These are phyloP conservation scores for Drosophila fuyamai DNA, from an alignment of 1,140 invertebrate species.

Conservation along the genomic window DNA sequence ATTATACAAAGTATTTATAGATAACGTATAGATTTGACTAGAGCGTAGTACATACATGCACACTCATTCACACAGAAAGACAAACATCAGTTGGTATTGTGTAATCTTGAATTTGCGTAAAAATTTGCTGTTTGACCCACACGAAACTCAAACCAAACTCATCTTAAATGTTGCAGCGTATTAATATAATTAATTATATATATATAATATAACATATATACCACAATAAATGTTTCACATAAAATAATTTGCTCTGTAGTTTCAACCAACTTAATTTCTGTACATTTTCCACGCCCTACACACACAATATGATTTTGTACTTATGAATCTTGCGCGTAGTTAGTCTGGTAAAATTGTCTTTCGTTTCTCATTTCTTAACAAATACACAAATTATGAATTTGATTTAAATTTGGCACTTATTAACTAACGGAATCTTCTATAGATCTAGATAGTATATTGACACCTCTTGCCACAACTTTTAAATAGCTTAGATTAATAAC, in stretches of 20 bases:
- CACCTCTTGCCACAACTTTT: neutral
- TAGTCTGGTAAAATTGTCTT: slow-evolving; percentile 32
- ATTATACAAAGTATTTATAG: slow-evolving; percentile 59
- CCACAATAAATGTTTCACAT: slow-evolving; percentile 75
- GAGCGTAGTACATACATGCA: slow-evolving; percentile 55
- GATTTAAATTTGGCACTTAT: slow-evolving; percentile 26
- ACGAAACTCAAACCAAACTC: slow-evolving; percentile 47
- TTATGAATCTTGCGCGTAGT: slow-evolving; percentile 49
- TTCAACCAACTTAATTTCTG: slow-evolving; percentile 37
- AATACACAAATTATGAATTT: slow-evolving; percentile 3
- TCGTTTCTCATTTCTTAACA: neutral
- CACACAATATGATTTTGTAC: slow-evolving; percentile 25
- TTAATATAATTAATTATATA: slow-evolving; percentile 55
- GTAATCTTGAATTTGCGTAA: slow-evolving; percentile 48
- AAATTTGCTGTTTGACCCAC: slow-evolving; percentile 47
- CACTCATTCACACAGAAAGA: slow-evolving; percentile 44
- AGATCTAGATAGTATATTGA: slow-evolving; percentile 11
- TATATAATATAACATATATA: slow-evolving; percentile 58
- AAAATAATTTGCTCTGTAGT: slow-evolving; percentile 72
- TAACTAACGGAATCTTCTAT: slow-evolving; percentile 7
- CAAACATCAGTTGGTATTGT: slow-evolving; percentile 54
- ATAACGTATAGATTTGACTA: slow-evolving; percentile 70
- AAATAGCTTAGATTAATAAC: slow-evolving; percentile 12
- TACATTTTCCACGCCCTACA: slow-evolving; percentile 33
- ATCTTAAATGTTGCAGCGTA: slow-evolving; percentile 66